Base-by-base conservation (phyloP, 2,888 invertebrate species). In the Lepetodrilus schrolli region DNA sequence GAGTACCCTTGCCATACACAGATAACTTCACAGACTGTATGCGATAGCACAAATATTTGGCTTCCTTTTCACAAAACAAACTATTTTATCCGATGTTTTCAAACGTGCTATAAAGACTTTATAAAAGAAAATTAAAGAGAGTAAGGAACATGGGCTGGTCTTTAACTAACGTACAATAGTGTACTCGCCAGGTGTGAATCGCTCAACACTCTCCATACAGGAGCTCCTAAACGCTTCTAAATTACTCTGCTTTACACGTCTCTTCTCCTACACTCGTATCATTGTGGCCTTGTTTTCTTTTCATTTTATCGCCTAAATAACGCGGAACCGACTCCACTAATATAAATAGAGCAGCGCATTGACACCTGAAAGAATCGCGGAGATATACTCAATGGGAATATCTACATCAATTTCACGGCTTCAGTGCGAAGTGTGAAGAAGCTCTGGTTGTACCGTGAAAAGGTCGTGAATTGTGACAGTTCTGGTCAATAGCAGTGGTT, bases 211-310 rank as follows among this genome's bases (percentile, higher is more conserved):
- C 17, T 23, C 70, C 21, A 26, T 26, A 70, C 70, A 70, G 21
- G 43, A 38, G 43, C 43, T 47, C n/a, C 68, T 68, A 70, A 70
- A 70, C 51, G 48, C 51, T 43, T 37, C 68, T 20, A 51, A 70
- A 49, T 70, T 70, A 48, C 50, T 34, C 23, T 36, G 23, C 38
- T 70, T 51, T 49, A 50, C 23, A 70, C 20, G 17, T 26, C 21
- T 20, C 30, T 13, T 21, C 20, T 48, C 23, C 34, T 21, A 21
- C 21, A 37, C 26, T 13, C 50, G 70, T 70, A 70, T 70, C 51
- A 51, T 70, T 70, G 70, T 70, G 48, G 23, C 37, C 17, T 70
- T 70, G 70, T 70, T 70, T 50, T 70, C 51, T 70, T 70, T 70
- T 43, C 70, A 70, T 70, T 70, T 70, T 51, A 70, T 34, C 8